Conservation (phyloP, 2,797 vertebrate genomes). For the Aulostomus chinensis region DNA sequence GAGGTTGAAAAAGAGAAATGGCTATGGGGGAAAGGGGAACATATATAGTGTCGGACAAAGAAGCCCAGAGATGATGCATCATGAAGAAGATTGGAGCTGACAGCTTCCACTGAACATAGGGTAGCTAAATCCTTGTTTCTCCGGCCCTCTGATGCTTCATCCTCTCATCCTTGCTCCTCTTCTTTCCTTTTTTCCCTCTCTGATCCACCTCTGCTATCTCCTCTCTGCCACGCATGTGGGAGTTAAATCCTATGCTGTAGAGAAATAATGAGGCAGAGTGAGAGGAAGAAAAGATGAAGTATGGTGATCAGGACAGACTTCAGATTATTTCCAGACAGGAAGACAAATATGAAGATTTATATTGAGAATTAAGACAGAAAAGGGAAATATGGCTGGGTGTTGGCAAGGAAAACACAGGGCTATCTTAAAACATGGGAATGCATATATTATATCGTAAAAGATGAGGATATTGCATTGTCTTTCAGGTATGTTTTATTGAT, state of each 20-base stretch:
- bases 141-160: slow-evolving; percentile 21
- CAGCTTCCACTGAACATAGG: slow-evolving; percentile 35
- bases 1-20: slow-evolving; percentile 11
- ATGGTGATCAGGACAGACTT: slow-evolving; percentile 51
- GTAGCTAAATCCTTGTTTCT: slow-evolving; percentile 34
- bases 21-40: slow-evolving; percentile 1
- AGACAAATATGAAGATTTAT: slow-evolving; percentile 61
- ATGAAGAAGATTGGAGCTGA: slow-evolving; percentile 38
- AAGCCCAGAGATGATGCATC: slow-evolving; percentile 34
- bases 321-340: slow-evolving; percentile 53
- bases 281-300: slow-evolving; percentile 56
- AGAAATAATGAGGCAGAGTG: slow-evolving; percentile 44
- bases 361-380: slow-evolving; percentile 24
- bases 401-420: no score
- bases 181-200: slow-evolving; percentile 28
- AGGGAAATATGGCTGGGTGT: slow-evolving; percentile 12
- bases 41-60: slow-evolving; percentile 13
- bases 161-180: slow-evolving; percentile 18
- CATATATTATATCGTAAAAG: no score
- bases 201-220: slow-evolving; percentile 45
- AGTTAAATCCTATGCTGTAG: slow-evolving; percentile 48
- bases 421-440: no score
- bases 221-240: slow-evolving; percentile 33
- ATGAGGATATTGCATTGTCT: no score
- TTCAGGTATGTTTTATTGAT: no score